Conservation (phyloP, 2,888 invertebrate genomes). For the Watsonalla binaria region DNA sequence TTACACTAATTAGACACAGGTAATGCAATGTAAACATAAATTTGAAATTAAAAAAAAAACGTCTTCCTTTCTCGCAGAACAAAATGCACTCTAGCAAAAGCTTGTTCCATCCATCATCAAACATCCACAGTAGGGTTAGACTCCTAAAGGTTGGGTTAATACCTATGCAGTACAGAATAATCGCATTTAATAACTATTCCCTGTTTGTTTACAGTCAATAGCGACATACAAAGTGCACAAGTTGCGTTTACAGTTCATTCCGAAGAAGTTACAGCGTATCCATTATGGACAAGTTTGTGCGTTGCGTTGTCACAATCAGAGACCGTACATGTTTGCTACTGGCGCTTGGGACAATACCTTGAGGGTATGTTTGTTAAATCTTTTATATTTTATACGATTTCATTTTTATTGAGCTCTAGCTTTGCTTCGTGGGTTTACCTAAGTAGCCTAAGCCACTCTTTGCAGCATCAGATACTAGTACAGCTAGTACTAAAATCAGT, state of each 20-base stretch:
- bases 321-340: slow-evolving; percentile 61
- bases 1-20: too few relatives aligned
- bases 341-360: slow-evolving; percentile 79
- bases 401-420: not conserved
- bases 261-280: slow-evolving; percentile 65
- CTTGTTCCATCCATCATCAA: too few relatives aligned
- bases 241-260: slow-evolving; percentile 61
- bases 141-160: too few relatives aligned
- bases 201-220: slow-evolving; percentile 33
- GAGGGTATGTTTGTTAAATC: slow-evolving; percentile 49
- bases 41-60: too few relatives aligned
- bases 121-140: too few relatives aligned
- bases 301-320: slow-evolving; percentile 63
- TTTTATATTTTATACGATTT: not conserved
- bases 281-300: slow-evolving; percentile 66
- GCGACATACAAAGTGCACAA: slow-evolving; percentile 66
- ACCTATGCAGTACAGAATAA: not conserved
- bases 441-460: too few relatives aligned
- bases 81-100: too few relatives aligned
- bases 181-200: not conserved
- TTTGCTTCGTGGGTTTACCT: not conserved
- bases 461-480: too few relatives aligned
- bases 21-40: too few relatives aligned
- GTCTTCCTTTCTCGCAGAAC: too few relatives aligned
- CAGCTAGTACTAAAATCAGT: too few relatives aligned